Conservation (phyloP, 2,888 invertebrate genomes). For the Bombylius discolor region DNA sequence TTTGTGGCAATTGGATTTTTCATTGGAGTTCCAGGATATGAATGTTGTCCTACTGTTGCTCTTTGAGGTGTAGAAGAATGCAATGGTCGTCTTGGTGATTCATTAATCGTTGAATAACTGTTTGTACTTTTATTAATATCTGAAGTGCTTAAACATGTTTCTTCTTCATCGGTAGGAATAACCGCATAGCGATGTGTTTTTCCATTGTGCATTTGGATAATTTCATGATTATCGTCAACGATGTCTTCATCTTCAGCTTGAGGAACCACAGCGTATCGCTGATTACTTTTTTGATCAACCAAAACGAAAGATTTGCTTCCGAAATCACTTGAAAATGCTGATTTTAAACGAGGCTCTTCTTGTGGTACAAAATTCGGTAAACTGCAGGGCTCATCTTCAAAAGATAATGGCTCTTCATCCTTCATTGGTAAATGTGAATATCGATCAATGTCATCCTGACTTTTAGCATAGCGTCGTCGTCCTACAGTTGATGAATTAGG, state of each 20-base stretch:
- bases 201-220: constrained; percentile 37
- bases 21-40: constrained; percentile 37
- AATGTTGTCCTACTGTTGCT: constrained; percentile 11
- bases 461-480: constrained; percentile 33
- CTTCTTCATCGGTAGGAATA: constrained; percentile 44
- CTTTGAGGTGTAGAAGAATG: constrained; percentile 34
- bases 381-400: constrained; percentile 29
- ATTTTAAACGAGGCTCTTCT: constrained; percentile 24
- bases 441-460: constrained; percentile 32
- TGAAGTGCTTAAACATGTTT: constrained; percentile 33
- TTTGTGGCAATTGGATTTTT: constrained; percentile 59
- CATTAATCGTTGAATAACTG: constrained; percentile 18
- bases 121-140: constrained; percentile 34
- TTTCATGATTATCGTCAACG: constrained; percentile 36
- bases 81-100: constrained; percentile 17
- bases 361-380: constrained; percentile 24
- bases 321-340: constrained; percentile 37
- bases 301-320: constrained; percentile 34
- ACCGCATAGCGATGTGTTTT: constrained; percentile 43
- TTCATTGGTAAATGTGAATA: constrained; percentile 19
- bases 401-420: constrained; percentile 24
- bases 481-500: constrained; percentile 21
- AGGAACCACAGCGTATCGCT: constrained; percentile 52
- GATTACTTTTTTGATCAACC: constrained; percentile 42
- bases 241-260: constrained; percentile 45